Evolutionary conservation across 2,888 invertebrate genomes (phyloP), one percentile per base, ranked within the genome.

Genomic region (Protonemura montana): DNA sequence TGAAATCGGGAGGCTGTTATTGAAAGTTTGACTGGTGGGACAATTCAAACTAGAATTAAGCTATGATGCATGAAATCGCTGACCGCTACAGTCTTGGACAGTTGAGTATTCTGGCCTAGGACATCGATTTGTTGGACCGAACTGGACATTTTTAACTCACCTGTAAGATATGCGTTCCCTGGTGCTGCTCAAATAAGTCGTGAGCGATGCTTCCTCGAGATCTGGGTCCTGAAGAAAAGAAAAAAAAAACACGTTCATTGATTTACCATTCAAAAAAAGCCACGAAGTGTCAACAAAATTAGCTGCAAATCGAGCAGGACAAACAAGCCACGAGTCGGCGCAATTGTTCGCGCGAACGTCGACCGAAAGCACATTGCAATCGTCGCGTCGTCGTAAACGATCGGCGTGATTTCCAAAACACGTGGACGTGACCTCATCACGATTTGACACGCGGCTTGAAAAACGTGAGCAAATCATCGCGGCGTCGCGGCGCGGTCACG

Each of bases 151-250:
- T 30, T 30, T 0, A 5, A 81, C 88, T 91, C 93, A 98, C 98
- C 96, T 98, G 98, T 89, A 98, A 94, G 91, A 99, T 98, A 92
- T 99, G 98, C 88, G 98, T 98, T 91, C 98, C 98, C 93, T 98
- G 98, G 92, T 98, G 98, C 91, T 97, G 97, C 92, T 98, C 98
- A 91, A 98, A 98, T 91, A 97, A 93, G 90, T 98, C 97, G 93
- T 97, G 94, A 88, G 97, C 96, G 89, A 96, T 93, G 85, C 94
- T 94, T 83, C 94, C 93, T 89, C 95, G 93, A 89, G 96, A 94
- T 91, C 97, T 93, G 89, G 92, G 92, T 93, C 93, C 97, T 97
- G 93, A 76, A 94, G 95, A 91, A 93, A 85, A 88, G 88, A 81
- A 86, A 88, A 88, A 88, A 81, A 86, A 88, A 10, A 59, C n/a